A percentile compares a stretch with the other conserved stretches of the same genome.
These are phyloP conservation scores for Phrynosoma platyrhinos DNA, from an alignment of 2,113 vertebrate species.

Conservation along the genomic window DNA sequence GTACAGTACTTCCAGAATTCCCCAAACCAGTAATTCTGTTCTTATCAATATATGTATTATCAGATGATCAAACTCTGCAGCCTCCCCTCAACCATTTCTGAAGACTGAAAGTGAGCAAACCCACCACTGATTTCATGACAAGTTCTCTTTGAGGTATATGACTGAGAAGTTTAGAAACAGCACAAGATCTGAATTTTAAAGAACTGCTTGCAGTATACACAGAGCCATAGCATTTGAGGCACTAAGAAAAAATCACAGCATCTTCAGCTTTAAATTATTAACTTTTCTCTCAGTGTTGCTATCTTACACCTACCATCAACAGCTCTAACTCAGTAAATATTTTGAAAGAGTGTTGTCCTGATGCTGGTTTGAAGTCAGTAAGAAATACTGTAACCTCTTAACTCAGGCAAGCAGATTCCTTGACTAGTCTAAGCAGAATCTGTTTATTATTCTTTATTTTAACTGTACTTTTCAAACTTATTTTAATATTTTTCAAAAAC, in stretches of 20 bases:
- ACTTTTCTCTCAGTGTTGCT: constrained; percentile 60
- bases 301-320: constrained; percentile 59
- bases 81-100: constrained; percentile 29
- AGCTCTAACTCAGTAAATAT: constrained; percentile 42
- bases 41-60: constrained; percentile 47
- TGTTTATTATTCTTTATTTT: neutral
- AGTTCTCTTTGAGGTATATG: constrained; percentile 61
- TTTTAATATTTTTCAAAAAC: neutral
- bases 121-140: constrained; percentile 48
- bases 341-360: constrained; percentile 12
- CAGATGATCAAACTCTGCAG: constrained; percentile 44
- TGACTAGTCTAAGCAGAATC: neutral
- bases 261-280: constrained; percentile 58
- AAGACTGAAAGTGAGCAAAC: constrained; percentile 44
- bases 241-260: constrained; percentile 54
- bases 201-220: constrained; percentile 41
- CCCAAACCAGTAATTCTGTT: constrained; percentile 12
- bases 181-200: constrained; percentile 67
- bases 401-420: neutral
- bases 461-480: neutral
- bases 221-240: neutral
- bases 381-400: neutral
- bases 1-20: constrained; percentile 4
- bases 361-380: neutral
- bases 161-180: constrained; percentile 61